These are phyloP conservation scores for Pseudomyrmex pallidus DNA, from an alignment of 1,140 invertebrate genomes.

Conservation along the genomic window DNA sequence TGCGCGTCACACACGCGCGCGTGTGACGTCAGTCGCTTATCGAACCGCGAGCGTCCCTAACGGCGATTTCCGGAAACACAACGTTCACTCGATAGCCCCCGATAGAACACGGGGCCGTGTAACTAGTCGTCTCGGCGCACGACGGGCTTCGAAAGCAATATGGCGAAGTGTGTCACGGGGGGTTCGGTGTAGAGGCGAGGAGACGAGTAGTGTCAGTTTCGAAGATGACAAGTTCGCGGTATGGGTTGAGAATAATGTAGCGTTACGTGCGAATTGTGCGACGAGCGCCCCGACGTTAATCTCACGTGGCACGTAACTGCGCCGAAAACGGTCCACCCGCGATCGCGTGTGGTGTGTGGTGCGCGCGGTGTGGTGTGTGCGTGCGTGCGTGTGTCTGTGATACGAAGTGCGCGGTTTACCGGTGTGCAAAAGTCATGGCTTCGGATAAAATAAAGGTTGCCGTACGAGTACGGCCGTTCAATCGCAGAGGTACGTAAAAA, in stretches of 20 bases:
- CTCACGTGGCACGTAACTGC: slow-evolving; percentile 64
- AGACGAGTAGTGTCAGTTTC: slow-evolving; percentile 74
- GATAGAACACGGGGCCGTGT: slow-evolving; percentile 37
- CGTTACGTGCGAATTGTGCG: slow-evolving; percentile 67
- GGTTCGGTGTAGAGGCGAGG: slow-evolving; percentile 73
- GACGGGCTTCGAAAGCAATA: slow-evolving; percentile 76
- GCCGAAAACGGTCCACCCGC: slow-evolving; percentile 58
- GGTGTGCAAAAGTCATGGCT: slow-evolving; percentile 87
- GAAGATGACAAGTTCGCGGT: slow-evolving; percentile 75
- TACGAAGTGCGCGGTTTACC: slow-evolving; percentile 72
- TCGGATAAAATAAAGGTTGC: slow-evolving; percentile 98
- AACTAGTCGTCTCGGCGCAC: slow-evolving; percentile 57
- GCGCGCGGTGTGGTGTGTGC: slow-evolving; percentile 3
- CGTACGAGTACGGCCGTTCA: slow-evolving; percentile 97
- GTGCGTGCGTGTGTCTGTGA: too few species aligned
- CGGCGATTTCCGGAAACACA: slow-evolving; percentile 61
- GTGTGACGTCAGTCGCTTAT: slow-evolving; percentile 54
- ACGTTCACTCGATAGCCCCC: slow-evolving; percentile 65
- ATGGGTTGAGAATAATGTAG: slow-evolving; percentile 80
- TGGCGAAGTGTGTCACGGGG: slow-evolving; percentile 84
- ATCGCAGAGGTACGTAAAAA: slow-evolving; percentile 93
- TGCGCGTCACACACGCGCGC: not conserved
- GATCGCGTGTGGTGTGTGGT: slow-evolving; percentile 64
- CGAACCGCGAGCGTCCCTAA: slow-evolving; percentile 63
- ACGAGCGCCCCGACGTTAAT: slow-evolving; percentile 54